These are phyloP conservation scores for Macrotrachela quadricornifera DNA, from an alignment of 1,140 invertebrate genomes.

Conservation along the genomic window DNA sequence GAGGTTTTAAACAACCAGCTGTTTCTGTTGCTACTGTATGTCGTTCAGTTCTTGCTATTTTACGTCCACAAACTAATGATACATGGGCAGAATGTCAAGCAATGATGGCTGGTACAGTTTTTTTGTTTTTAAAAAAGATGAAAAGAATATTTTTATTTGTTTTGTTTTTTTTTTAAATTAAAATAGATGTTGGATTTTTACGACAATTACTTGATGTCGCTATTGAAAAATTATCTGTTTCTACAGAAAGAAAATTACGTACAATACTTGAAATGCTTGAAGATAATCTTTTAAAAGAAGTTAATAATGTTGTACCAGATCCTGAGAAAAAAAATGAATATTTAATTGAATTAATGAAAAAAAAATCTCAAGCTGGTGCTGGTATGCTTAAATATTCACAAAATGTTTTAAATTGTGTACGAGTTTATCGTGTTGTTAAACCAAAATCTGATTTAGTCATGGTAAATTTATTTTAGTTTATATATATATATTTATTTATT, in stretches of 20 bases:
- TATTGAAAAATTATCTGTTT: too few relatives aligned
- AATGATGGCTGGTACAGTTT: constrained; percentile 69
- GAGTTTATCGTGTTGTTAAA: constrained; percentile 58
- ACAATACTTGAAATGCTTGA: too few relatives aligned
- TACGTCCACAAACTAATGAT: constrained; percentile 53
- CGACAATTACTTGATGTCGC: constrained; percentile 10
- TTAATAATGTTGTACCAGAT: background rate
- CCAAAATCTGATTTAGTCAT: constrained; percentile 54
- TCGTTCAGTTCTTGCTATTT: constrained; percentile 47
- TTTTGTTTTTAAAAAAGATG: constrained; percentile 50
- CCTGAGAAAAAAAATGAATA: background rate
- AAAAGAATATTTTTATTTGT: constrained; percentile 59
- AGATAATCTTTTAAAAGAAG: background rate
- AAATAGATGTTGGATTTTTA: constrained; percentile 45
- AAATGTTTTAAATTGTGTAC: constrained; percentile 61
- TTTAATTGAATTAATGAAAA: constrained; percentile 24
- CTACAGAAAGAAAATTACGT: too few relatives aligned
- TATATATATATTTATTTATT: background rate
- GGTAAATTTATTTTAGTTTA: background rate
- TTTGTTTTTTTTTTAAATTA: constrained; percentile 34
- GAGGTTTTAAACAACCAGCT: constrained; percentile 64
- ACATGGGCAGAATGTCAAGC: constrained; percentile 67
- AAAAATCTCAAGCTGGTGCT: constrained; percentile 45
- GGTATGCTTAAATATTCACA: constrained; percentile 60
- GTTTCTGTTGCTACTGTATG: constrained; percentile 61